Evolutionary conservation across 2,113 vertebrate species (phyloP), one percentile per base, ranked within the genome.

Genomic region (Alexandromys fortis): DNA sequence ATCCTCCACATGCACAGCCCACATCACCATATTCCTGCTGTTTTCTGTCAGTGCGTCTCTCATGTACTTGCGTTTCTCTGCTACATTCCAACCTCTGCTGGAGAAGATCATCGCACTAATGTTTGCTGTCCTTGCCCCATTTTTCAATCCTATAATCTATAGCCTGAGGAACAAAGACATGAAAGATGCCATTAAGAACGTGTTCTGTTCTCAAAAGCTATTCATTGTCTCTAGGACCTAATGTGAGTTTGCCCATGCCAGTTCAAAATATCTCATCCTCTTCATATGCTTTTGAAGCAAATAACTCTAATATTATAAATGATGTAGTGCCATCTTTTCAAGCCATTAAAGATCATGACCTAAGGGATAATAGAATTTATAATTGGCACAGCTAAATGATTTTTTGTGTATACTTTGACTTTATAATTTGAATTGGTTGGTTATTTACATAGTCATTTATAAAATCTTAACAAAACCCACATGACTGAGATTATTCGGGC

Each of bases 1-100:
- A 1, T 98, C 98, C 90, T 98, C 98, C 58, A 98, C 96, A 1
- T 98, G 97, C 47, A 95, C 96, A 6, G 96, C 98, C 61, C 98
- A 98, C 68, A 79, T 98, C 24, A 87, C 75, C 17, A 92, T 98
- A 0, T 35, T 98, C 93, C 75, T 83, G 0, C 79, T 98, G 75
- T 98, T 97, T 96, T 98, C 96, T 26, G 97, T 97, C 45, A 96
- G 89, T 5, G 95, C 91, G 55, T 2, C 38, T 4, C 86, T 97
- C 70, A 96, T 94, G 94, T 97, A 95, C 49, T 52, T 97, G 16
- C 52, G 1, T 17, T 97, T 97, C 96, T 97, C 96, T 52, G 45
- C 81, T n/a, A 26, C 61, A 0, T 97, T 96, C 77, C 92, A 92
- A 12, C 96, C 86, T 2, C 21, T 89, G 0, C 24, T 96, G 89